Percentiles rank a stretch among this genome's conserved stretches.
These are phyloP conservation scores for Sebastes vulpes DNA, from an alignment of 2,797 vertebrate genomes.

Conservation along the genomic window DNA sequence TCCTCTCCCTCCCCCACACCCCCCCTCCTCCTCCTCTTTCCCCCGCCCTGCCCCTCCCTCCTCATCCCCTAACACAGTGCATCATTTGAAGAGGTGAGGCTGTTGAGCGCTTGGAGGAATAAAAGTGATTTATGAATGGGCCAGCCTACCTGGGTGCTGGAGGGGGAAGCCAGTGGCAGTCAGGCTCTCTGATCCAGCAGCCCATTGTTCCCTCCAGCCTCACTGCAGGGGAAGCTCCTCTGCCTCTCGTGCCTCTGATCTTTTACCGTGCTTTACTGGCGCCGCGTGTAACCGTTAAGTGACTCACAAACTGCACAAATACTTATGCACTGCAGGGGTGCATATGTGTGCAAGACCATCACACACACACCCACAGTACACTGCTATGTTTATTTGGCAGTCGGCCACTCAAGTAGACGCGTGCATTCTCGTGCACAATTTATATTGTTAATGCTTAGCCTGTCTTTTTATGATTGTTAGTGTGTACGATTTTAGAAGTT, in stretches of 20 bases:
- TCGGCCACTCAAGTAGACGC: not conserved
- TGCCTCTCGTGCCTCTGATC: slow-evolving; percentile 64
- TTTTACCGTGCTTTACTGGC: slow-evolving; percentile 45
- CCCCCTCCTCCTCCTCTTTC: slow-evolving; percentile 33
- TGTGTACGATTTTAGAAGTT: not conserved
- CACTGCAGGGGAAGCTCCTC: slow-evolving; percentile 79
- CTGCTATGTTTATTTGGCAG: slow-evolving; percentile 3
- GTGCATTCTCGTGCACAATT: not conserved
- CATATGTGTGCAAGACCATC: slow-evolving; percentile 7
- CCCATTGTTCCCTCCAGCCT: slow-evolving; percentile 80
- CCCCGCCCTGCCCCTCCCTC: slow-evolving; percentile 38
- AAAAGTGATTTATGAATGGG: slow-evolving; percentile 88
- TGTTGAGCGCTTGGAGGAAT: slow-evolving; percentile 81
- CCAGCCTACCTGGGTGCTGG: slow-evolving; percentile 77
- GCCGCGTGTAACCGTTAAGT: slow-evolving; percentile 55
- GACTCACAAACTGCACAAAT: slow-evolving; percentile 61
- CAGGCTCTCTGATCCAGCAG: slow-evolving; percentile 76
- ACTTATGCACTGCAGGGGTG: slow-evolving; percentile 27
- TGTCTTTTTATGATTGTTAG: not conserved
- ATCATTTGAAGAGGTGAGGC: slow-evolving; percentile 85
- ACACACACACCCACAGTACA: not conserved
- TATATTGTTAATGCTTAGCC: not conserved
- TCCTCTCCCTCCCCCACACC: slow-evolving; percentile 23
- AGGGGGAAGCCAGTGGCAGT: slow-evolving; percentile 81
- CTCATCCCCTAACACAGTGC: slow-evolving; percentile 80